phyloP scores from a whole-genome alignment of 2,113 vertebrate species.

The Onychostruthus taczanowskii region DNA sequence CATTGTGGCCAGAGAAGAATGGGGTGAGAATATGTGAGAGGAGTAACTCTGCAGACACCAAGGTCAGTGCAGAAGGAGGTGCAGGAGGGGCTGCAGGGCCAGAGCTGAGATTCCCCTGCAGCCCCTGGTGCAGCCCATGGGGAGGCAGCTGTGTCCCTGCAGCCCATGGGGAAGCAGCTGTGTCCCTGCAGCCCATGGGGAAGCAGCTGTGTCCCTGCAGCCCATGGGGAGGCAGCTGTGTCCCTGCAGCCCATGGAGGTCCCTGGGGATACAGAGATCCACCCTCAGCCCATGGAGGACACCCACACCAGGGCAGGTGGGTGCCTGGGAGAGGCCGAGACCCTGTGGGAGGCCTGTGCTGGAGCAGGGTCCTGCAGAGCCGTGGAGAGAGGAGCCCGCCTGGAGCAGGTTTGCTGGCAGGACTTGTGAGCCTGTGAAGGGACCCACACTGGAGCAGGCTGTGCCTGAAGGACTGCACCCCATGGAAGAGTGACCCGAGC shows the following conservation, averaged over 20 bases:
- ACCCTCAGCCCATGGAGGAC: neutral
- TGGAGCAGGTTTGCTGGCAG: neutral
- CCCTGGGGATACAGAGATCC: neutral
- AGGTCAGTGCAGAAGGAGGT: neutral
- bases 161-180: neutral
- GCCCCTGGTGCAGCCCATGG: neutral
- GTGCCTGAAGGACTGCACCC: neutral
- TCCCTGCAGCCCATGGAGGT: neutral
- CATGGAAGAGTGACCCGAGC: fast-evolving
- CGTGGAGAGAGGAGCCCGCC: fast-evolving
- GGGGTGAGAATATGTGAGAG: neutral
- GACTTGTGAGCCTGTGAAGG: neutral
- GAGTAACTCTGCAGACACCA: neutral
- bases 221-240: neutral
- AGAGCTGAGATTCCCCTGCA: neutral
- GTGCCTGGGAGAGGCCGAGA: neutral
- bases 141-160: neutral
- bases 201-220: too few relatives aligned
- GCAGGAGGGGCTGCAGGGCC: neutral
- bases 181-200: neutral
- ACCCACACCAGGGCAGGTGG: neutral
- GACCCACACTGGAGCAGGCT: fast-evolving
- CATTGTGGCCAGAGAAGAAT: neutral
- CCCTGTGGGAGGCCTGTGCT: neutral
- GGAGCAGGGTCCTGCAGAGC: neutral